Evolutionary conservation across 2,888 invertebrate species (phyloP).

Genomic region (Agapetus fuscipes): DNA sequence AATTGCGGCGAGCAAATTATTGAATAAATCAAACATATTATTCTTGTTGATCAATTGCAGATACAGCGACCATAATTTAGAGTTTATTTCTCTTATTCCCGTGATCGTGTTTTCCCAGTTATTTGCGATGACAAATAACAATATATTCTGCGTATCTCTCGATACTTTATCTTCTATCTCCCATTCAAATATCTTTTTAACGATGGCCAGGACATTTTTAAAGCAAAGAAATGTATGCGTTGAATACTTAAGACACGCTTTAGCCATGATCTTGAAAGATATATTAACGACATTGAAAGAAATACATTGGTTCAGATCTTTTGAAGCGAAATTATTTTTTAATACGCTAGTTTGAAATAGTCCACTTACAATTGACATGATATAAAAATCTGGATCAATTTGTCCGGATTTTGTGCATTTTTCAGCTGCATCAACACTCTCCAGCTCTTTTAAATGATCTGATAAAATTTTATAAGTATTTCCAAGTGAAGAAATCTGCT

Average conservation of each 20-base stretch:
- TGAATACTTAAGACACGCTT: conserved; percentile 42
- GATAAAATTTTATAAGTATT: background rate
- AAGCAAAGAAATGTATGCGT: conserved; percentile 42
- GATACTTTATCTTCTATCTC: conserved; percentile 29
- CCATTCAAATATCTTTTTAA: conserved; percentile 34
- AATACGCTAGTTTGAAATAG: conserved; percentile 32
- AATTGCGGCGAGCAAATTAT: conserved; percentile 30
- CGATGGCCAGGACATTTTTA: conserved; percentile 37
- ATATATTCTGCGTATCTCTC: conserved; percentile 29
- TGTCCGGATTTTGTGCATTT: background rate
- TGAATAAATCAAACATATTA: conserved; percentile 24
- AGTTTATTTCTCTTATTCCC: conserved; percentile 45
- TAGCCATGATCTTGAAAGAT: conserved; percentile 29
- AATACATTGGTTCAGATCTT: background rate
- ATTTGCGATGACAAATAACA: conserved; percentile 44
- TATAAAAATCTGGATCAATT: conserved; percentile 13
- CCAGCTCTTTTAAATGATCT: background rate
- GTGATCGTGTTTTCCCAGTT: conserved; percentile 54
- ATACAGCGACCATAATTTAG: conserved; percentile 36
- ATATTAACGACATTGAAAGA: conserved; percentile 25
- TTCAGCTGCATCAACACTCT: background rate
- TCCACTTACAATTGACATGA: conserved; percentile 35
- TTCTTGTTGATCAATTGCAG: conserved; percentile 28
- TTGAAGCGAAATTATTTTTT: conserved; percentile 1
- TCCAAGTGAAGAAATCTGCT: background rate